phyloP scores from a whole-genome alignment of 2,888 invertebrate genomes.

The Callosobruchus maculatus region DNA sequence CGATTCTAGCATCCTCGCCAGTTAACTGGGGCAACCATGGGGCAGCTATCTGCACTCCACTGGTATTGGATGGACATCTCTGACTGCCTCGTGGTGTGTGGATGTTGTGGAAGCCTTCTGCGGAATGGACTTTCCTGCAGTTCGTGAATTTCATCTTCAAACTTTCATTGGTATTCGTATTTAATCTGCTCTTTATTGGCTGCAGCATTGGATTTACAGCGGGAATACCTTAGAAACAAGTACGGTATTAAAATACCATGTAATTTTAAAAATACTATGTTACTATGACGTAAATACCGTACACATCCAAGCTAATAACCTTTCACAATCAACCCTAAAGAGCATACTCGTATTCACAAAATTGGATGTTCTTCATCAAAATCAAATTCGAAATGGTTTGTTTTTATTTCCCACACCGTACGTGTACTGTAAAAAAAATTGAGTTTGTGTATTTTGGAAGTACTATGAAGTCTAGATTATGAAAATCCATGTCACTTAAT shows the following conservation, averaged over 20 bases:
- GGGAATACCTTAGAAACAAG: constrained; percentile 52
- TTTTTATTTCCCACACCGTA: too few species aligned
- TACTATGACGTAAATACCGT: too few species aligned
- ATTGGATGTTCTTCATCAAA: too few species aligned
- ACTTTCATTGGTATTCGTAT: constrained; percentile 21
- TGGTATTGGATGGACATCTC: constrained; percentile 13
- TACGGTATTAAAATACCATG: neutral
- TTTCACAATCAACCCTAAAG: too few species aligned
- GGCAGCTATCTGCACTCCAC: constrained; percentile 1
- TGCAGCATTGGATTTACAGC: constrained; percentile 68
- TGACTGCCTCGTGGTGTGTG: constrained; percentile 19
- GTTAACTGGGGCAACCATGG: constrained; percentile 52
- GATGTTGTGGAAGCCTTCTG: constrained; percentile 52
- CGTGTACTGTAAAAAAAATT: too few species aligned
- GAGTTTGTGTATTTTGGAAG: too few species aligned
- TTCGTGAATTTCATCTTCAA: constrained; percentile 41
- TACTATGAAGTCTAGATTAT: too few species aligned
- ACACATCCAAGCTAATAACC: too few species aligned
- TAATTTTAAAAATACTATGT: too few species aligned
- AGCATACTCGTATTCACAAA: too few species aligned
- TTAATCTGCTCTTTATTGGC: constrained; percentile 28
- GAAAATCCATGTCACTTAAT: too few species aligned
- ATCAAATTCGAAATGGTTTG: too few species aligned
- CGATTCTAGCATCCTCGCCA: constrained; percentile 73
- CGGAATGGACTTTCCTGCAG: constrained; percentile 70